phyloP scores from a whole-genome alignment of 2,797 vertebrate genomes.

The Cossypha heuglini region DNA sequence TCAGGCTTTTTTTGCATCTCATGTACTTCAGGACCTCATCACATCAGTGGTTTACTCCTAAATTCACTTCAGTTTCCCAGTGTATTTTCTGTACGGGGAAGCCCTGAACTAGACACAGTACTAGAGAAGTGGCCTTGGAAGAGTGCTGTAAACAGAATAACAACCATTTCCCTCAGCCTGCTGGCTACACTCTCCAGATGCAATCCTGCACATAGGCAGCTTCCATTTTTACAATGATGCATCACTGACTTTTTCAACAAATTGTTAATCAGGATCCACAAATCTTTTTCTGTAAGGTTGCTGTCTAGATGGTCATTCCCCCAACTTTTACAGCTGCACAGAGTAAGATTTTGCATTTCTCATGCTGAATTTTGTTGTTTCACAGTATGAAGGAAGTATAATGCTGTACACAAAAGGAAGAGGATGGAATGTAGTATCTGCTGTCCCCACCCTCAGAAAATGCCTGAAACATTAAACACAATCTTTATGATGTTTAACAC shows the following conservation, averaged over 20 bases:
- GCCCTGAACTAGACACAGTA: not conserved
- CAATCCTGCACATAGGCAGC: not conserved
- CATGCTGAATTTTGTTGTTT: not conserved
- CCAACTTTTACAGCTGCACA: not conserved
- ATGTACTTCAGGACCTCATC: fast-evolving
- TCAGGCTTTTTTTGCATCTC: not conserved
- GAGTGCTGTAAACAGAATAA: not conserved
- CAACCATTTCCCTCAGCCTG: not conserved
- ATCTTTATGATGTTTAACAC: not conserved
- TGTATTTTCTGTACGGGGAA: not conserved
- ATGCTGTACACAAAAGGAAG: not conserved
- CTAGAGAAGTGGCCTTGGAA: not conserved
- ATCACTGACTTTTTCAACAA: not conserved
- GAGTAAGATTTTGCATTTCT: not conserved
- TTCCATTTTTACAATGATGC: not conserved
- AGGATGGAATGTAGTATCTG: not conserved
- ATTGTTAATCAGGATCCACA: not conserved
- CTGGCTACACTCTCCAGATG: not conserved
- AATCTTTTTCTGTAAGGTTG: not conserved
- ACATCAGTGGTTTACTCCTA: not conserved
- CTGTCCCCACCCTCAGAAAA: not conserved
- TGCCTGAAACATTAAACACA: not conserved
- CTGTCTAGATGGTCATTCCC: not conserved
- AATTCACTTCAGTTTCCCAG: not conserved
- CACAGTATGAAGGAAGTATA: not conserved